Percentiles rank a stretch among this genome's conserved stretches.
Conservation (phyloP, 1,140 invertebrate species). For the Scaptomyza montana region DNA sequence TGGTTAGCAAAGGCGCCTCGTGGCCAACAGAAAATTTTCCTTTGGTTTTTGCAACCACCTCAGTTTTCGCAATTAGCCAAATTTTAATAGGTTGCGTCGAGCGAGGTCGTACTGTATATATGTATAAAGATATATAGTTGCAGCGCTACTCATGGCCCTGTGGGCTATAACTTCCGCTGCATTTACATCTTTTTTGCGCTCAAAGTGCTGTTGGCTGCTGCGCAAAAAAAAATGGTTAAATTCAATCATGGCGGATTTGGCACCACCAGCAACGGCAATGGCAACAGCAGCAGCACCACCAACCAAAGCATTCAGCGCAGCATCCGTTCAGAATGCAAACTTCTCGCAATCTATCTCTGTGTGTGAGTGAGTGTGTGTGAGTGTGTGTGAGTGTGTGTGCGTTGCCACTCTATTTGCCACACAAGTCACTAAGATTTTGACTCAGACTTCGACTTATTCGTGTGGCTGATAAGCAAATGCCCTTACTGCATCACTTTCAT, state of each 20-base stretch:
- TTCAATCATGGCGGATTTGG: constrained; percentile 40
- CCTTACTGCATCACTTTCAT: too few relatives aligned
- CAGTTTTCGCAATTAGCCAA: too few relatives aligned
- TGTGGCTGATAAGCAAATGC: too few relatives aligned
- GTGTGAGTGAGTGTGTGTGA: too few relatives aligned
- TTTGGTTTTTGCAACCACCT: too few relatives aligned
- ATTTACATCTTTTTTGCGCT: constrained; percentile 38
- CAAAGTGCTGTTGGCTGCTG: too few relatives aligned
- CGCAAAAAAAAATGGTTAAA: constrained; percentile 9
- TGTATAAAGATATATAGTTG: too few relatives aligned
- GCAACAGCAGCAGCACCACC: background rate
- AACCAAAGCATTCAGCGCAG: constrained; percentile 6
- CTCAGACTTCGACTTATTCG: background rate
- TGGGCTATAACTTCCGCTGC: constrained; percentile 36
- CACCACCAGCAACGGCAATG: constrained; percentile 11
- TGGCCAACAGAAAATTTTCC: too few relatives aligned
- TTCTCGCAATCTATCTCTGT: background rate
- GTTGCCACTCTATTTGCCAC: constrained; percentile 33
- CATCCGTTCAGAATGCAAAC: constrained; percentile 14
- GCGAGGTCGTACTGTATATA: too few relatives aligned
- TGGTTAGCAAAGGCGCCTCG: too few relatives aligned
- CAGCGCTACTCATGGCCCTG: constrained; percentile 5
- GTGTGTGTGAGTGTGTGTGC: too few relatives aligned
- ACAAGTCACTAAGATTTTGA: constrained; percentile 12
- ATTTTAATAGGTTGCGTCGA: too few relatives aligned